Evolutionary conservation across 2,888 invertebrate species (phyloP), one percentile per base, ranked within the genome.

Genomic region (Laspeyria flexula): DNA sequence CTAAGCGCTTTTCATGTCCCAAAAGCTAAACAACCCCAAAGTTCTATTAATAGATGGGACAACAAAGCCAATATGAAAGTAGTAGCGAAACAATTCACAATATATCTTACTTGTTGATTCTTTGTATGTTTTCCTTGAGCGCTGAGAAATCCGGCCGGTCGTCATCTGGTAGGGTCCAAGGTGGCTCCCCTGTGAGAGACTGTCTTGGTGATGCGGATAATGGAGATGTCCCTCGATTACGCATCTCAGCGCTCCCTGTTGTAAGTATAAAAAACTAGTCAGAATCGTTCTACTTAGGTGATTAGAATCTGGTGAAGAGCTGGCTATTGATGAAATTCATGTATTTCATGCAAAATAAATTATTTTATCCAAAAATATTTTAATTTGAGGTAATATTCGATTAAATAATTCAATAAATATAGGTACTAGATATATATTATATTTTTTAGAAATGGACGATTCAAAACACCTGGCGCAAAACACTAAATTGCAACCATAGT

Each of bases 101-200:
- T 15, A 30, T 15, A n/a, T 39, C 80, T 60, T 93, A 97, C 98
- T 97, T 97, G 93, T 98, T 98, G 62, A 98, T 94, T 79, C 95
- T 95, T 59, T 97, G 94, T 75, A 98, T 96, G 56, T 96, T 96
- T 68, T 96, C 95, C 83, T 98, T 97, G 18, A 98, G 94, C 1
- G 96, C 95, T n/a, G 95, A 94, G 88, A 98, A 98, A 86, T 98
- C 98, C 0, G 98, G 98, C 59, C 98, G 91, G 69, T 97, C 96
- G 35, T 97, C 96, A 72, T 98, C 98, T 0, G 96, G 94, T 93
- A 69, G 95, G 90, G 85, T 97, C 97, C 88, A 98, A 95, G 63
- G 96, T 0, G 89, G 86, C 40, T 90, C 92, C 0, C 92, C 92
- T 0, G 92, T 90, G 6, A 93, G 79, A 0, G 92, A 92, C 71